Base-by-base conservation (phyloP, 2,888 invertebrate genomes). In the Priocnemis perturbator region DNA sequence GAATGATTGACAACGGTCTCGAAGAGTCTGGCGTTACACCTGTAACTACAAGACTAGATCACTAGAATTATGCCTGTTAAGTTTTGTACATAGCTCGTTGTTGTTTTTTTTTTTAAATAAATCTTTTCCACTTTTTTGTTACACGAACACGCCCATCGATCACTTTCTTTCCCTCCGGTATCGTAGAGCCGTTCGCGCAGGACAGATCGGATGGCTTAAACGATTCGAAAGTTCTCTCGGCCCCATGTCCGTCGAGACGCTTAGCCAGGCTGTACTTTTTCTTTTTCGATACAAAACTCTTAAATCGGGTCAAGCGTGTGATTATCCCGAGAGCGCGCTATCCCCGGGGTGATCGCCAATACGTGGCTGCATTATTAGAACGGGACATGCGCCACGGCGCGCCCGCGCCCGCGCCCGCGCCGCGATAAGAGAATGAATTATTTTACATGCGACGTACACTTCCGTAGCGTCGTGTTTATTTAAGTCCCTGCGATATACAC, bases 31-130 rank as follows among this genome's bases (percentile, higher is more conserved):
- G 15, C 37, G 61, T 50, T 60, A 30, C 11, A 17, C n/a, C 30
- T 23, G n/a, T 63, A 44, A 15, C 19, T 58, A 58, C 15, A 3
- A 3, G 11, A 48, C 30, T 21, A 20, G 15, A n/a, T 11, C 14
- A 44, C 14, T 3, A 59, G 58, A 60, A 61, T 64, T 57, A 19
- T 70, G 58, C 48, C 66, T 60, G 65, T 52, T 65, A 65, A 47
- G 60, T 67, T 68, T 67, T 83, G 82, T 83, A 83, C 71, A 83
- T 83, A 83, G 74, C 58, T 17, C 55, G 19, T 66, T 69, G 52
- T 60, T 71, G 26, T 47, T 71, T 73, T 64, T 50, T 20, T 68
- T 47, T 20, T 68, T 23, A 74, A 81, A 79, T 79, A 81, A 76
- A 79, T 23, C 47, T 57, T 76, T 66, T 20, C 48, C 15, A 20